Percentiles rank a stretch among this genome's conserved stretches.
Evolutionary conservation across 1,140 invertebrate species (phyloP).

Genomic region (Ceratosolen fusciceps): DNA sequence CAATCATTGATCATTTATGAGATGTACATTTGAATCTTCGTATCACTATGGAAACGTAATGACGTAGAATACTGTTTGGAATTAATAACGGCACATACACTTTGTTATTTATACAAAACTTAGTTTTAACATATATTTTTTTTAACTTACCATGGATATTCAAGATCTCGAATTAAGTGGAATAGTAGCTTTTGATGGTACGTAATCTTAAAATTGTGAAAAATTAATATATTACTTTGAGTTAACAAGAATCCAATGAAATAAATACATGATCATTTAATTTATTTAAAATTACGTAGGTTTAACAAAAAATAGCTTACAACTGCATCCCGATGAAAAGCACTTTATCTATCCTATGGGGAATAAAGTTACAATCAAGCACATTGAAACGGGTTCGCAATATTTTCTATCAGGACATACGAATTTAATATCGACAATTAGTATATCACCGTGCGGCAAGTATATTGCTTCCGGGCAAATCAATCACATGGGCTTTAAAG

Average conservation of each 20-base stretch:
- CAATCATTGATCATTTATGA: too few species aligned
- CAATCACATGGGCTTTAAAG: constrained; percentile 91
- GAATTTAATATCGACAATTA: constrained; percentile 86
- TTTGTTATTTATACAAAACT: constrained; percentile 1
- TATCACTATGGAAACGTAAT: constrained; percentile 47
- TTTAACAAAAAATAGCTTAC: constrained; percentile 78
- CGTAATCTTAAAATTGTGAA: constrained; percentile 29
- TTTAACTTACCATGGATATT: constrained; percentile 65
- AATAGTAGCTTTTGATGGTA: constrained; percentile 84
- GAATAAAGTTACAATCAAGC: constrained; percentile 85
- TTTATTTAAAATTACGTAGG: constrained; percentile 68
- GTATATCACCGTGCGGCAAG: constrained; percentile 83
- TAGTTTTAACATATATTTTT: neutral
- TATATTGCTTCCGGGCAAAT: constrained; percentile 90
- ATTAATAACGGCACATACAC: constrained; percentile 4
- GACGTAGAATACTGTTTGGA: constrained; percentile 40
- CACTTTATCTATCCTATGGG: constrained; percentile 88
- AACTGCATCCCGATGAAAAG: constrained; percentile 82
- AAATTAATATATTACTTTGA: neutral
- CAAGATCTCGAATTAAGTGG: constrained; percentile 75
- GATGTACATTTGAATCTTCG: neutral
- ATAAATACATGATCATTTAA: neutral
- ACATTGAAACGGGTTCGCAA: constrained; percentile 81
- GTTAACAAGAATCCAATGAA: neutral
- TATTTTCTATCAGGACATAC: constrained; percentile 86